Conservation (phyloP, 2,113 vertebrate genomes). For the Microtus montanus region DNA sequence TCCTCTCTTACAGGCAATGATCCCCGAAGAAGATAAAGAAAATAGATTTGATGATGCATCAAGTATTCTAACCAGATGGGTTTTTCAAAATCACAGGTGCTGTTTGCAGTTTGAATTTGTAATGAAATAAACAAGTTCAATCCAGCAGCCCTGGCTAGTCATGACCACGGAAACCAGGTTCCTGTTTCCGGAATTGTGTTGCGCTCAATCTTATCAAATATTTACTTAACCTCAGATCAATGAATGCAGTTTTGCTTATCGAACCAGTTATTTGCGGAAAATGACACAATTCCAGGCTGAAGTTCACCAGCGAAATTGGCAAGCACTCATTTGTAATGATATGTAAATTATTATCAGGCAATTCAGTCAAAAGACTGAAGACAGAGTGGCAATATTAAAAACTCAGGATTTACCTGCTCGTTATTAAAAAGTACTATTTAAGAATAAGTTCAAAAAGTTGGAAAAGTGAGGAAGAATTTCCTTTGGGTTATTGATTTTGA, state of each 20-base stretch:
- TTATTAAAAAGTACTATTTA: background rate
- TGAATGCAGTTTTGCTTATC: slow-evolving; percentile 14
- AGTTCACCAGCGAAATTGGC: slow-evolving; percentile 73
- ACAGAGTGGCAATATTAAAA: background rate
- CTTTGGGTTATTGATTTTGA: background rate
- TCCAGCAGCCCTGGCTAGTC: background rate
- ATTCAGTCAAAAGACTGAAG: slow-evolving; percentile 55
- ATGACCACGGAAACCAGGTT: background rate
- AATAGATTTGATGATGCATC: background rate
- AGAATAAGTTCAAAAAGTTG: background rate
- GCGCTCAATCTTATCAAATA: background rate
- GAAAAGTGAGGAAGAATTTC: background rate
- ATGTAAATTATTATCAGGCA: slow-evolving; percentile 70
- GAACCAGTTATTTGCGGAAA: slow-evolving; percentile 29
- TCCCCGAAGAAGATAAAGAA: background rate
- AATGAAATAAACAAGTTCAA: background rate
- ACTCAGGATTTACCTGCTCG: background rate
- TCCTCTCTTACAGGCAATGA: background rate
- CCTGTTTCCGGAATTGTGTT: background rate
- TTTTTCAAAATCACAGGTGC: background rate
- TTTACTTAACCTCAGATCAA: slow-evolving; percentile 42
- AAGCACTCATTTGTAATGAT: slow-evolving; percentile 78
- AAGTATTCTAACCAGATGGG: background rate
- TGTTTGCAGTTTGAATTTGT: background rate
- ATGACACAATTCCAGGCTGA: slow-evolving; percentile 55